Evolutionary conservation across 2,888 invertebrate genomes (phyloP).

Genomic region (Machimus atricapillus): DNA sequence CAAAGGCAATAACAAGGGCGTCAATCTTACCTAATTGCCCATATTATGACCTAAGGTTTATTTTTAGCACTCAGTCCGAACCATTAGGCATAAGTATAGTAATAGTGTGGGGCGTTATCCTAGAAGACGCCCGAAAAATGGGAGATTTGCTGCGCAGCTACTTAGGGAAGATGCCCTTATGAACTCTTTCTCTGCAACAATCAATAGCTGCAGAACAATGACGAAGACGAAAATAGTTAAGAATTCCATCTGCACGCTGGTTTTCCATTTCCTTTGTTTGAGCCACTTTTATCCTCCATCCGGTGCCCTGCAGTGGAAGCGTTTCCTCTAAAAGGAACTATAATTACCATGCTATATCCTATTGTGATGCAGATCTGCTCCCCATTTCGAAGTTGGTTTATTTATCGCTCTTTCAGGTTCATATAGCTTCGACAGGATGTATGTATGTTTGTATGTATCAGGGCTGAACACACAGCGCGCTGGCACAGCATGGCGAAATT

Average conservation of each 20-base stretch:
- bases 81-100: not conserved
- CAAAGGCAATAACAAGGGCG: not conserved
- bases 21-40: not conserved
- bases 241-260: not conserved
- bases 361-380: not conserved
- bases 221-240: not conserved
- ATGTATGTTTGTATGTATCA: not conserved
- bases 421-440: not conserved
- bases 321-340: not conserved
- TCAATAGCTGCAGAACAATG: not conserved
- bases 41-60: not conserved
- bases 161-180: not conserved
- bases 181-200: not conserved
- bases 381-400: not conserved
- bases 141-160: not conserved
- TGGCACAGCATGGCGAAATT: not conserved
- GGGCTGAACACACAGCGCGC: not conserved
- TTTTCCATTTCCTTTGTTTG: not conserved
- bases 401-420: not conserved
- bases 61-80: not conserved
- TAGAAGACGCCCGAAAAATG: not conserved
- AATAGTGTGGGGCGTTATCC: not conserved
- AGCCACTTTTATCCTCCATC: not conserved
- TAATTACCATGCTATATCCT: not conserved
- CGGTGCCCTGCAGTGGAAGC: not conserved